Conservation (phyloP, 2,113 vertebrate species). For the Penelope pileata region DNA sequence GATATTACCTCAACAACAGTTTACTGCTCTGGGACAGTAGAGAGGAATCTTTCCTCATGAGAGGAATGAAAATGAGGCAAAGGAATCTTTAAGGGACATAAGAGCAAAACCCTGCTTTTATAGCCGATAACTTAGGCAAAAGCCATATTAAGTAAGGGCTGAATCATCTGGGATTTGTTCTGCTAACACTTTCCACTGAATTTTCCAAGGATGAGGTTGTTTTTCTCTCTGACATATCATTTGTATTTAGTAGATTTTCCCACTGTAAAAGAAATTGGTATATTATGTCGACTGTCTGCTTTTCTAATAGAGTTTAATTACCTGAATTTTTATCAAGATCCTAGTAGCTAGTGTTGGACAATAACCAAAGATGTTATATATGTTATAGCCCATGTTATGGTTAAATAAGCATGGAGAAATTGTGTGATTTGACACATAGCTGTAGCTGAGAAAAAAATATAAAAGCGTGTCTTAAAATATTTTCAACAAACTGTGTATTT, state of each 20-base stretch:
- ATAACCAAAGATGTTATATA: not conserved
- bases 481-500: not conserved
- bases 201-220: not conserved
- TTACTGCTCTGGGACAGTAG: not conserved
- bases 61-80: not conserved
- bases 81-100: not conserved
- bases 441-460: not conserved
- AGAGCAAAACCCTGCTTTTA: not conserved
- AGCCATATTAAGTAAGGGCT: not conserved
- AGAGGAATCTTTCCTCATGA: not conserved
- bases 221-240: not conserved
- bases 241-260: constrained; percentile 3
- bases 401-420: not conserved
- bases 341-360: not conserved
- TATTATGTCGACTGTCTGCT: not conserved
- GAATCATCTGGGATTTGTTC: not conserved
- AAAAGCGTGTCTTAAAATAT: not conserved
- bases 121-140: not conserved
- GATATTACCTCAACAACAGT: not conserved
- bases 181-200: constrained; percentile 13
- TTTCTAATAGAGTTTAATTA: not conserved
- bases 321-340: not conserved
- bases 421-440: not conserved
- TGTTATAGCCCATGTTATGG: not conserved
- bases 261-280: not conserved